A percentile compares a stretch with the other conserved stretches of the same genome.
phyloP scores from a whole-genome alignment of 2,797 vertebrate genomes.

The Alosa sapidissima region DNA sequence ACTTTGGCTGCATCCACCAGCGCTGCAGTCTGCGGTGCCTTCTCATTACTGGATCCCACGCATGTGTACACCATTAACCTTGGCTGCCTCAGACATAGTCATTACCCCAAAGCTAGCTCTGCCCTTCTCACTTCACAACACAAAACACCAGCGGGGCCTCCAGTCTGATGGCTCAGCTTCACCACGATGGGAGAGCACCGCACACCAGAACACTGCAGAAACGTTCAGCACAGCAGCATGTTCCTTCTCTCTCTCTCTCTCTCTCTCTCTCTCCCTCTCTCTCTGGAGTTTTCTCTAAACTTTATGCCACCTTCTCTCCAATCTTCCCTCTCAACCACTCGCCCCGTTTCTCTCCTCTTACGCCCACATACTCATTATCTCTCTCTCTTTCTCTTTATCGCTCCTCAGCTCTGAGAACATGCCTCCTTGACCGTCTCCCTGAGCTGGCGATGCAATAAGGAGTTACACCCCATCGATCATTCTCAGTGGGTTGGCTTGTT shows the following conservation, averaged over 20 bases:
- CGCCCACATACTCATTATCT: neutral
- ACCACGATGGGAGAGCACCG: constrained; percentile 20
- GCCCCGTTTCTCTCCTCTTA: neutral
- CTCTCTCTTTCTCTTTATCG: neutral
- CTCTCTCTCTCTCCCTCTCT: neutral
- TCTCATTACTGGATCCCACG: constrained; percentile 66
- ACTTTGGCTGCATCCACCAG: constrained; percentile 31
- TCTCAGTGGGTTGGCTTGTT: constrained; percentile 27
- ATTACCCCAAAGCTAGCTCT: constrained; percentile 69
- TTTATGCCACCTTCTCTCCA: neutral
- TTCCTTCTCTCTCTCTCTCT: neutral
- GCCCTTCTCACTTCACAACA: constrained; percentile 74
- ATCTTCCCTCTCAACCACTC: neutral
- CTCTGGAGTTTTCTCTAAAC: neutral
- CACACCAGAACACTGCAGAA: constrained; percentile 10
- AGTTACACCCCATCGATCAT: constrained; percentile 24
- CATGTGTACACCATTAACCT: constrained; percentile 78
- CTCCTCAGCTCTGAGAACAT: neutral
- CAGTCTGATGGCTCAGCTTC: constrained; percentile 27
- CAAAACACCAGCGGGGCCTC: constrained; percentile 55
- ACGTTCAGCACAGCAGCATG: neutral
- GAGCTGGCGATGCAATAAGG: neutral
- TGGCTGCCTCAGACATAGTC: constrained; percentile 72
- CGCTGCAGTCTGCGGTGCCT: constrained; percentile 52
- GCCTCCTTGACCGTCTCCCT: neutral